These are phyloP conservation scores for Myanophis thanlyinensis DNA, from an alignment of 2,113 vertebrate species.

Conservation along the genomic window DNA sequence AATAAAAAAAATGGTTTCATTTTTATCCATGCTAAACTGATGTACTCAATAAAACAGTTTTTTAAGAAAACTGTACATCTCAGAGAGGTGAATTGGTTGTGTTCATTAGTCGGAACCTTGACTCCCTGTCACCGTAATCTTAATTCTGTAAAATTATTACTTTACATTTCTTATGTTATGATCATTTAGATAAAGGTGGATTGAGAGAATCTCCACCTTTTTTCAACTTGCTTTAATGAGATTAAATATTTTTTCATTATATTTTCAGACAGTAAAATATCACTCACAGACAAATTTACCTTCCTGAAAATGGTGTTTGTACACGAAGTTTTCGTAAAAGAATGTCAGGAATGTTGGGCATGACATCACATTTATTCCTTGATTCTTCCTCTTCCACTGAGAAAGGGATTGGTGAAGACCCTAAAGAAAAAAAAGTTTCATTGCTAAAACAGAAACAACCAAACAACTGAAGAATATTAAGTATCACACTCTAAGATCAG, in stretches of 20 bases:
- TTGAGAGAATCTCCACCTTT: background rate
- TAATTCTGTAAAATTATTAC: background rate
- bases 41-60: too few species aligned
- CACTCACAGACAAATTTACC: conserved; percentile 69
- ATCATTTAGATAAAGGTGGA: background rate
- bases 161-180: background rate
- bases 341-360: conserved; percentile 93
- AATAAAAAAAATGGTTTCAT: too few species aligned
- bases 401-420: conserved; percentile 66
- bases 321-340: conserved; percentile 91
- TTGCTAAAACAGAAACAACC: background rate
- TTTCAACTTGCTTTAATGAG: background rate
- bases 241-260: background rate
- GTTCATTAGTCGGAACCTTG: too few species aligned
- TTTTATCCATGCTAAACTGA: too few species aligned
- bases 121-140: background rate
- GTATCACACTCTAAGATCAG: too few species aligned
- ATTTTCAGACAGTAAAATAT: background rate
- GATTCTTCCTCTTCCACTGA: conserved; percentile 23
- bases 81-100: too few species aligned
- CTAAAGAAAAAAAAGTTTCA: conserved; percentile 60
- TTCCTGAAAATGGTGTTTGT: conserved; percentile 85
- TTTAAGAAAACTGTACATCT: too few species aligned
- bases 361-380: conserved; percentile 82
- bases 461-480: background rate